Conservation (phyloP, 2,797 vertebrate genomes). For the Chrysolophus pictus region DNA sequence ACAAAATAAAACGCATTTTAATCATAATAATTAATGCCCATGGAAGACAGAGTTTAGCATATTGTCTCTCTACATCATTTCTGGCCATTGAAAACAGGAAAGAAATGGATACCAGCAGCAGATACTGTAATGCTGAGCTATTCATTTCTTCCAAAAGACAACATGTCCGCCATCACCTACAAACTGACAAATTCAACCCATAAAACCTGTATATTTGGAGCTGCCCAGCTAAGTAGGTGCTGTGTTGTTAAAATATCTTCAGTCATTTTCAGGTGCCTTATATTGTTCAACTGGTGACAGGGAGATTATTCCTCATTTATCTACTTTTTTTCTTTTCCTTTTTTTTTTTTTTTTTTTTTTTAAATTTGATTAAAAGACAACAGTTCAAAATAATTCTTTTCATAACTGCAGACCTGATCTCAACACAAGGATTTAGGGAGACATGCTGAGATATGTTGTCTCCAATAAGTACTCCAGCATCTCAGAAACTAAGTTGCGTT, state of each 20-base stretch:
- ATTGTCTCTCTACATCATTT: not conserved
- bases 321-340: not conserved
- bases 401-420: not conserved
- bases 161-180: not conserved
- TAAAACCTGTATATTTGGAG: not conserved
- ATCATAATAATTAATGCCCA: not conserved
- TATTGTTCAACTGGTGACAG: not conserved
- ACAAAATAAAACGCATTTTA: slow-evolving; percentile 8
- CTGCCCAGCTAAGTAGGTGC: not conserved
- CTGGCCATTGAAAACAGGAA: not conserved
- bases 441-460: not conserved
- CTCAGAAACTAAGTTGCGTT: not conserved
- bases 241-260: not conserved
- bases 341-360: not conserved
- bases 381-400: not conserved
- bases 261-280: not conserved
- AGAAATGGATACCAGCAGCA: not conserved
- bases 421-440: not conserved
- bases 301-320: not conserved
- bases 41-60: not conserved
- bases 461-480: not conserved
- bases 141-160: not conserved
- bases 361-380: not conserved
- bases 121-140: not conserved
- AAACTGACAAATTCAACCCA: not conserved